Percentiles rank a stretch among this genome's conserved stretches.
phyloP scores from a whole-genome alignment of 2,888 invertebrate species.

The Diloba caeruleocephala region DNA sequence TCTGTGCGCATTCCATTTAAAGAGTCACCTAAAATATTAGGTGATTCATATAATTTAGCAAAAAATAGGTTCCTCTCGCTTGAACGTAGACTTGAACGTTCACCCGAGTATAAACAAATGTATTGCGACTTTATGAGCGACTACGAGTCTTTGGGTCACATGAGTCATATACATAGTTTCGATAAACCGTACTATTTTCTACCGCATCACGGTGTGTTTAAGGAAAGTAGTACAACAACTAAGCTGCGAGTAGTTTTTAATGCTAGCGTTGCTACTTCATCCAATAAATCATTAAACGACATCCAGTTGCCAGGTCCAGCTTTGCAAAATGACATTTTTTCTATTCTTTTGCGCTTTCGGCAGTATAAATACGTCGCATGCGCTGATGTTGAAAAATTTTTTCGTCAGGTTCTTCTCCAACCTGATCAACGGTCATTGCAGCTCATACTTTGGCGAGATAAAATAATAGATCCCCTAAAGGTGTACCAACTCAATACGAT shows the following conservation, averaged over 20 bases:
- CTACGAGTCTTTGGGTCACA: neutral
- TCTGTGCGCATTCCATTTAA: constrained; percentile 4
- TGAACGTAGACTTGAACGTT: constrained; percentile 1
- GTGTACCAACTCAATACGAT: too few relatives aligned
- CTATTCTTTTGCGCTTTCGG: too few relatives aligned
- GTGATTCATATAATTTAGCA: constrained; percentile 3
- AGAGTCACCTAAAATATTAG: neutral
- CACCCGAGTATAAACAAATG: neutral
- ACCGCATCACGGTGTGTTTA: constrained; percentile 3
- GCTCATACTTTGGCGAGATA: too few relatives aligned
- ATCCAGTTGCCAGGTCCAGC: constrained; percentile 1
- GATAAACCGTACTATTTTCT: neutral
- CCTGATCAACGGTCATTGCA: too few relatives aligned
- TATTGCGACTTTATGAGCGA: constrained; percentile 5
- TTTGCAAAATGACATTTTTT: too few relatives aligned
- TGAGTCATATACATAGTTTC: neutral
- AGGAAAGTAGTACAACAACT: neutral
- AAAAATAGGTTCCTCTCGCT: constrained; percentile 3
- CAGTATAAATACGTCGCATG: too few relatives aligned
- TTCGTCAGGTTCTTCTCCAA: too few relatives aligned
- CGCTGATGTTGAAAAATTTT: too few relatives aligned
- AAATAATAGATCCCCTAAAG: too few relatives aligned
- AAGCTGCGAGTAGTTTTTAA: constrained; percentile 1
- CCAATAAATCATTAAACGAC: neutral
- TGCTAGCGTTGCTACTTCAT: neutral